These are phyloP conservation scores for Musca domestica DNA, from an alignment of 1,140 invertebrate genomes.

Conservation along the genomic window DNA sequence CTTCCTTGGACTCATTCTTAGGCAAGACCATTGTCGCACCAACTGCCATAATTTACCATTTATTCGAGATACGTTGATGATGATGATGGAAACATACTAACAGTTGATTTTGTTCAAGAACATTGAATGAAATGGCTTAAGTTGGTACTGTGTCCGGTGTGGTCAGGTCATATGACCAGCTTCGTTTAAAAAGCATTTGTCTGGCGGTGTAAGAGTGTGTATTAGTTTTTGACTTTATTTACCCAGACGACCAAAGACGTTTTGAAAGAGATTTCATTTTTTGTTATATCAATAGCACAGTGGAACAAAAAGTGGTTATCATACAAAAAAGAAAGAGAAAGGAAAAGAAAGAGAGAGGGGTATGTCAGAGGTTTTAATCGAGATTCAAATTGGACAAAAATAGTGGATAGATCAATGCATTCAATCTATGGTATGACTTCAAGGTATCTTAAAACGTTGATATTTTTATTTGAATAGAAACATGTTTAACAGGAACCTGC, in stretches of 20 bases:
- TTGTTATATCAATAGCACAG: background rate
- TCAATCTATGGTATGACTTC: too few species aligned
- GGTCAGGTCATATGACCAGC: background rate
- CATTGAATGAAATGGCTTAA: background rate
- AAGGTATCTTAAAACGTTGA: too few species aligned
- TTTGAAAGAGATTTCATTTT: background rate
- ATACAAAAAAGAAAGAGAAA: too few species aligned
- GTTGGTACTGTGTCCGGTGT: background rate
- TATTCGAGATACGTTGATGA: background rate
- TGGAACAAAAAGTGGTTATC: too few species aligned
- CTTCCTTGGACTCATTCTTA: slow-evolving; percentile 9
- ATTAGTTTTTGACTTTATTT: slow-evolving; percentile 33
- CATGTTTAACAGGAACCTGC: too few species aligned
- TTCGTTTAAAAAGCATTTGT: background rate
- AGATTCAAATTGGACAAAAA: too few species aligned
- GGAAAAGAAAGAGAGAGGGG: too few species aligned
- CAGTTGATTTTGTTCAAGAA: background rate
- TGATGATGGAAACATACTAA: background rate
- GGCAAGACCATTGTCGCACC: background rate
- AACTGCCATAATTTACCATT: background rate
- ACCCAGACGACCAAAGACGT: slow-evolving; percentile 52
- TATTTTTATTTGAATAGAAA: too few species aligned
- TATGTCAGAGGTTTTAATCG: too few species aligned
- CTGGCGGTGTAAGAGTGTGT: background rate
- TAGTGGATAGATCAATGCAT: too few species aligned